Percentiles rank a stretch among this genome's conserved stretches.
Conservation (phyloP, 2,888 invertebrate genomes). For the Phengaris arion region DNA sequence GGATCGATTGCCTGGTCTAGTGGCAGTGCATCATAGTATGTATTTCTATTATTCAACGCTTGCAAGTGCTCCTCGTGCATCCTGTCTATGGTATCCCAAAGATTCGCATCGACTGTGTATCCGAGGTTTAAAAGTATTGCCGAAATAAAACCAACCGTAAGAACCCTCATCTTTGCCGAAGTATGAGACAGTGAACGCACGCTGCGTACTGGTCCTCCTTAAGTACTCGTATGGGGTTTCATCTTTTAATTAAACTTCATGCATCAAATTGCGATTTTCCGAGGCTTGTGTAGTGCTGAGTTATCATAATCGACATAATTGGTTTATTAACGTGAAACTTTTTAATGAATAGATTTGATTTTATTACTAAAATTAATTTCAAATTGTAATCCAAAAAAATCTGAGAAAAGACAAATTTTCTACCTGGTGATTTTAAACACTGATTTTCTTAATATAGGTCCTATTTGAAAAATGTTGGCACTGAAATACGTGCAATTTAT, state of each 20-base stretch:
- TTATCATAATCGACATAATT: conserved; percentile 1
- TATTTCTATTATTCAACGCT: no score
- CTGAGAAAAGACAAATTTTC: no score
- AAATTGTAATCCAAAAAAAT: background rate
- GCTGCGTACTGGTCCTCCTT: background rate
- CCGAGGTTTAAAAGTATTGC: background rate
- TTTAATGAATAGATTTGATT: background rate
- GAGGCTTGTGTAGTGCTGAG: background rate
- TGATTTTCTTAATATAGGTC: no score
- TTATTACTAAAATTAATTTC: background rate
- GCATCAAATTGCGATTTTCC: conserved; percentile 7
- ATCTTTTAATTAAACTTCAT: background rate
- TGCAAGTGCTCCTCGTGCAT: no score
- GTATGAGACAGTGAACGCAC: background rate
- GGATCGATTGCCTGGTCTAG: background rate
- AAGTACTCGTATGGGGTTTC: background rate
- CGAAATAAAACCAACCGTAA: background rate
- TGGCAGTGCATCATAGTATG: background rate
- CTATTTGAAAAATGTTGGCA: no score
- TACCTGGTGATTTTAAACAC: no score
- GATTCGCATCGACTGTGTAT: background rate
- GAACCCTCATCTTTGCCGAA: background rate
- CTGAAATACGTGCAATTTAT: no score
- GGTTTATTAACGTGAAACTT: background rate
- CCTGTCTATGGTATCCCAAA: background rate